Evolutionary conservation across 1,140 invertebrate species (phyloP).

Genomic region (Pogonomyrmex barbatus): DNA sequence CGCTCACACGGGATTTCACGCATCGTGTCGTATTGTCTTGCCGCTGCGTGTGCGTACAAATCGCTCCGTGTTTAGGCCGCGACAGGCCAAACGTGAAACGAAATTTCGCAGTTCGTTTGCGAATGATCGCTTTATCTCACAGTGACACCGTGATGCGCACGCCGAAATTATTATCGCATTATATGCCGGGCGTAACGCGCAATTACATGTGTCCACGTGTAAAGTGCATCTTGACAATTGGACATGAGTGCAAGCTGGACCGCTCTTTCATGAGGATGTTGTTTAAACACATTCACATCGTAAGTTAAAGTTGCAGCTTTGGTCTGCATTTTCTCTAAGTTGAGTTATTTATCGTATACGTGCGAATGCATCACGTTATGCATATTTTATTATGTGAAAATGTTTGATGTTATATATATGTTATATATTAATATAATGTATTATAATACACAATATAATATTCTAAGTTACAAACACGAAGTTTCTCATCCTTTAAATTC

Average conservation of each 20-base stretch:
- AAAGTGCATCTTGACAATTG: neutral
- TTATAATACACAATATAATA: neutral
- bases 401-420: constrained; percentile 11
- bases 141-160: constrained; percentile 16
- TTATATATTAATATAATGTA: neutral
- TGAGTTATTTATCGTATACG: neutral
- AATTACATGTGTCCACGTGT: constrained; percentile 15
- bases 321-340: neutral
- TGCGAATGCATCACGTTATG: neutral
- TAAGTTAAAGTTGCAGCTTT: neutral
- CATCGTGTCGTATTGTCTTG: constrained; percentile 45
- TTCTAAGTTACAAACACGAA: neutral
- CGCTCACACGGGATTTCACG: constrained; percentile 6
- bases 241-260: neutral
- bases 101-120: constrained; percentile 61
- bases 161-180: constrained; percentile 60
- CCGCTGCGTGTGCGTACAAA: neutral
- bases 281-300: neutral
- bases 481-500: neutral
- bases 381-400: neutral
- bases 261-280: neutral
- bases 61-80: constrained; percentile 25
- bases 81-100: constrained; percentile 49
- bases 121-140: constrained; percentile 49
- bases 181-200: constrained; percentile 9